Evolutionary conservation across 2,888 invertebrate genomes (phyloP).

Genomic region (Campopleginae sp.): DNA sequence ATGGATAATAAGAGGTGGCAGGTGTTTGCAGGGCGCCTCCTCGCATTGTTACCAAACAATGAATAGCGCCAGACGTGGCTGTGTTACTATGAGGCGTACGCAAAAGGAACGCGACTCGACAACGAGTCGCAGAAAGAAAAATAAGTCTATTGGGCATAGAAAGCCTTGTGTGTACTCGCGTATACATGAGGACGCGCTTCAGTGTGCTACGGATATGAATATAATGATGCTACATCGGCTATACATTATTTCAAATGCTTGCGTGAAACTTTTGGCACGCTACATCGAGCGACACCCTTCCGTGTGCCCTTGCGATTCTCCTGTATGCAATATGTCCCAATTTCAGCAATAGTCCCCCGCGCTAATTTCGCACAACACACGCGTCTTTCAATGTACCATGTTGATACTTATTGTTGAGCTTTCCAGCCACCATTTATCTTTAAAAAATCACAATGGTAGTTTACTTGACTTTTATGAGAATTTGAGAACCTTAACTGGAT

Average conservation of each 20-base stretch:
- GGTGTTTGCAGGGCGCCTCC: conserved; percentile 78
- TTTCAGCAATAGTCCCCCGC: conserved; percentile 69
- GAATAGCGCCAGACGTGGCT: conserved; percentile 66
- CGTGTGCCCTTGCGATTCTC: conserved; percentile 43
- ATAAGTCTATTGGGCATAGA: conserved; percentile 31
- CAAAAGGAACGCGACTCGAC: conserved; percentile 38
- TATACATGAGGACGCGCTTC: neutral
- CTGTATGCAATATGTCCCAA: conserved; percentile 81
- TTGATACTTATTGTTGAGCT: neutral
- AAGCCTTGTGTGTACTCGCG: neutral
- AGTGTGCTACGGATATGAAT: conserved; percentile 16
- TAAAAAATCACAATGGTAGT: neutral
- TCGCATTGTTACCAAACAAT: conserved; percentile 71
- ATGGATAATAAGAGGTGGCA: conserved; percentile 80
- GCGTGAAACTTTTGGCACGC: conserved; percentile 62
- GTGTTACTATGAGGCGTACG: conserved; percentile 70
- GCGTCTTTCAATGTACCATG: conserved; percentile 16
- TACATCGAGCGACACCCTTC: conserved; percentile 37
- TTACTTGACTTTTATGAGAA: neutral
- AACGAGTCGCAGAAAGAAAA: conserved; percentile 36
- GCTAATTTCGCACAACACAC: conserved; percentile 42
- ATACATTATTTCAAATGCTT: conserved; percentile 55
- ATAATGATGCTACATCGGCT: conserved; percentile 40
- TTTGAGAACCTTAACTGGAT: neutral
- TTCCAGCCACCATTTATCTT: neutral